Evolutionary conservation across 2,797 vertebrate genomes (phyloP), one percentile per base, ranked within the genome.

Genomic region (Melanotaenia boesemani): DNA sequence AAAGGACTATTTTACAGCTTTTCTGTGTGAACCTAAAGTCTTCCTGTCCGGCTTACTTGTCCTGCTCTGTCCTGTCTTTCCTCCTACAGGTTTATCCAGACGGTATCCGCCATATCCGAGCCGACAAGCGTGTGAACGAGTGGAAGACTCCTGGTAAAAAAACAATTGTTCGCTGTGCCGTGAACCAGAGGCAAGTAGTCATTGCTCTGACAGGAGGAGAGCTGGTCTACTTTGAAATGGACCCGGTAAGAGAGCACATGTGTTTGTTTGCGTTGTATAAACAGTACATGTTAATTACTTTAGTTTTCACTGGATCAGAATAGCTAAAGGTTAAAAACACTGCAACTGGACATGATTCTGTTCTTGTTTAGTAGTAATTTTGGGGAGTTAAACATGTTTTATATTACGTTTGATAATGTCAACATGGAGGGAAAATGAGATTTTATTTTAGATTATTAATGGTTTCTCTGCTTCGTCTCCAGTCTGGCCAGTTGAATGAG

Each of bases 111-210:
- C 98, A 99, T 80, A 99, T 99, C 74, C 93, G 98, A 73, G 98
- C 98, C 12, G 98, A 99, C 88, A 99, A 99, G 85, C 96, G 98
- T 93, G 98, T 99, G 46, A 99, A 99, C 0, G 98, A 99, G 80
- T 99, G 98, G 98, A 99, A 99, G 86, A 99, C 98, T 0, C 98
- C 98, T 0, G 98, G 98, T 5, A 99, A 99, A 80, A 99, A 99
- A 86, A 98, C 98, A 0, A 99, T 99, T 3, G 97, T 98, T 18
- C 97, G 98, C 80, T 99, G 98, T 76, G 98, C 97, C 0, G 98
- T 99, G 81, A 99, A 99, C 91, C 98, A 99, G 93, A 92, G 98
- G 61, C 98, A 99, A 90, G 98, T 99, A 24, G 98, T 99, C 75
- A 99, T 99, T 1, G 98, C 98, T 0, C 92, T 99, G 76, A 99